phyloP scores from a whole-genome alignment of 2,888 invertebrate species.

The Athetis lepigone region DNA sequence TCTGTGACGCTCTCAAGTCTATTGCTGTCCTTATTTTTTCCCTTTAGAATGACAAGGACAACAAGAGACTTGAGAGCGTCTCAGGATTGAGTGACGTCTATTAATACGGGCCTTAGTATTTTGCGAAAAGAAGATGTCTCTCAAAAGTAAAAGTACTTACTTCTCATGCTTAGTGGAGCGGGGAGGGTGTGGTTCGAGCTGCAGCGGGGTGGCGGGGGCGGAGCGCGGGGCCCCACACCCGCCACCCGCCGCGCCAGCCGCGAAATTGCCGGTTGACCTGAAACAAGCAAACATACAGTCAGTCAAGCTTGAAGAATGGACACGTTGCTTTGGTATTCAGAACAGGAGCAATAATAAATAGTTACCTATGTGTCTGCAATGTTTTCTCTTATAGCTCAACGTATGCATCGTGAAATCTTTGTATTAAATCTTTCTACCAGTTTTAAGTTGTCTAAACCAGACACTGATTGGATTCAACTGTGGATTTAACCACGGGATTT shows the following conservation, averaged over 20 bases:
- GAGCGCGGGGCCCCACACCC: slow-evolving; percentile 92
- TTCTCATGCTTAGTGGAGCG: slow-evolving; percentile 88
- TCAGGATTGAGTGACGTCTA: too few relatives aligned
- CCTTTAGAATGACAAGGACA: too few relatives aligned
- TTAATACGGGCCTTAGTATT: not conserved
- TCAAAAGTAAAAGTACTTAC: slow-evolving; percentile 74
- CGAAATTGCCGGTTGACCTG: slow-evolving; percentile 92
- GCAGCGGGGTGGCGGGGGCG: slow-evolving; percentile 93
- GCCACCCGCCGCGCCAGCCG: slow-evolving; percentile 89
- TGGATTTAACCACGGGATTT: too few relatives aligned
- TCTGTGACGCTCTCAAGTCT: too few relatives aligned
- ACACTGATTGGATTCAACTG: too few relatives aligned
- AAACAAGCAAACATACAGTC: slow-evolving; percentile 69
- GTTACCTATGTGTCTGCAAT: slow-evolving; percentile 16
- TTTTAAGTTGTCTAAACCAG: not conserved
- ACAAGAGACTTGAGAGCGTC: too few relatives aligned
- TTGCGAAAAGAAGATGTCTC: not conserved
- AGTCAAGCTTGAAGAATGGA: slow-evolving; percentile 45
- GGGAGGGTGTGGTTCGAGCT: slow-evolving; percentile 85
- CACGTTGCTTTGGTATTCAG: slow-evolving; percentile 23
- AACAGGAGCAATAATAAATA: slow-evolving; percentile 20
- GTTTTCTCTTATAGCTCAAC: slow-evolving; percentile 24
- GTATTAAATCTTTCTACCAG: not conserved
- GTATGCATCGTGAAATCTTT: too few relatives aligned
- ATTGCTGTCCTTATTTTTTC: too few relatives aligned